Evolutionary conservation across 1,140 invertebrate species (phyloP), one percentile per base, ranked within the genome.

Genomic region (Camponotus floridanus): DNA sequence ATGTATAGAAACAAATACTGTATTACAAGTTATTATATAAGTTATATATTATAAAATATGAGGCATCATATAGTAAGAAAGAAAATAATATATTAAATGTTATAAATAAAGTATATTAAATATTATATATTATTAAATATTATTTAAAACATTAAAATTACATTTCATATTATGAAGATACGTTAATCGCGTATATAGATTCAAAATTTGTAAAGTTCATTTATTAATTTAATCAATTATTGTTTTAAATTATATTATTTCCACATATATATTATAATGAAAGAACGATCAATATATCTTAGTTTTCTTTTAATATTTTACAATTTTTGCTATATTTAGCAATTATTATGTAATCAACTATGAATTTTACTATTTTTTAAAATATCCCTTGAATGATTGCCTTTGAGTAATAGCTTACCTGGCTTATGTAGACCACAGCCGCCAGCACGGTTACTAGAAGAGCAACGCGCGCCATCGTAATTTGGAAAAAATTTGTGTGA

Each of bases 381-480:
- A 55, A 8, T 2, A 70, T 33, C 7, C 15, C 5, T 18, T 48
- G 45, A 26, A 55, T 6, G 4, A 39, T 26, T n/a, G 18, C 4
- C 4, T 26, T n/a, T 59, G 2, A 18, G 8, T 26, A 59, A 39
- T 31, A 61, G 45, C 68, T 62, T 81, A 81, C 79, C 79, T 73
- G 79, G 39, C 39, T 83, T 2, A 13, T 26, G 13, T 61, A 74
- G 33, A 39, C 73, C n/a, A 74, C 7, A 6, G 13, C 55, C 18
- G 36, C 55, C 13, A 83, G 13, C 33, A 74, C 55, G 9, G 55
- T 61, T 31, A 62, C 36, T 21, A 74, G 4, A 26, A 83, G 21
- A 62, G n/a, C 8, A 26, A 74, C 13, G 39, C 79, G 79, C 18
- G 55, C 31, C 79, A 83, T 83, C 26, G 26, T n/a, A 39, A 42